Evolutionary conservation across 2,797 vertebrate species (phyloP), one percentile per base, ranked within the genome.

Genomic region (Phrynocephalus guinanensis): DNA sequence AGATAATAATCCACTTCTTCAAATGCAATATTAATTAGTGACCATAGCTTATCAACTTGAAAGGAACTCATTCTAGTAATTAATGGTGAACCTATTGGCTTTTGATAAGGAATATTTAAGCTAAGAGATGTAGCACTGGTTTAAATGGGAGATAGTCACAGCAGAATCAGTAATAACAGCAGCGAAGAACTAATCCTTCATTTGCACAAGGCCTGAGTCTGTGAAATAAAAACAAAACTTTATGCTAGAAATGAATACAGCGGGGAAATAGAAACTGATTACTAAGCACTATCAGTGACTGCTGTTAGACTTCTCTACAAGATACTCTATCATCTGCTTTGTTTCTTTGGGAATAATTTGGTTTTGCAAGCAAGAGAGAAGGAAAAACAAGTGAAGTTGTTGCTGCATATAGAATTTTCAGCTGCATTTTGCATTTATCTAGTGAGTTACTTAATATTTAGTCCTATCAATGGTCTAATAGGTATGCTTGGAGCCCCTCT

Each of bases 41-140:
- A 84, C 66, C 86, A 33, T 60, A 86, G 72, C 72, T 86, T 91
- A 85, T 33, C n/a, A 91, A 72, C 28, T 44, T 77, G 88, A 90
- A 90, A 89, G 48, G 16, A 88, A 88, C 38, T 67, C 52, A 84
- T 87, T 73, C 85, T 93, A 83, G 86, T 89, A 91, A 70, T 86
- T 70, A 86, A 85, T 91, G 82, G 77, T 79, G 78, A 89, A 83
- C 84, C 88, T 81, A 70, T 33, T 86, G 67, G 30, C 50, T 88
- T 91, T 89, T 24, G 70, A 73, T n/a, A 44, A 86, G 68, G 80
- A 73, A 71, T 6, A 60, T 87, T 83, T 84, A 87, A 86, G 85
- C 63, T 82, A 44, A 88, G 67, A 72, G 16, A 72, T 79, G 71
- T 87, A 70, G 33, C 82, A 89, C 44, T n/a, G 24, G 6, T 78